Evolutionary conservation across 2,888 invertebrate species (phyloP).

Genomic region (Pachliopta kotzebuea): DNA sequence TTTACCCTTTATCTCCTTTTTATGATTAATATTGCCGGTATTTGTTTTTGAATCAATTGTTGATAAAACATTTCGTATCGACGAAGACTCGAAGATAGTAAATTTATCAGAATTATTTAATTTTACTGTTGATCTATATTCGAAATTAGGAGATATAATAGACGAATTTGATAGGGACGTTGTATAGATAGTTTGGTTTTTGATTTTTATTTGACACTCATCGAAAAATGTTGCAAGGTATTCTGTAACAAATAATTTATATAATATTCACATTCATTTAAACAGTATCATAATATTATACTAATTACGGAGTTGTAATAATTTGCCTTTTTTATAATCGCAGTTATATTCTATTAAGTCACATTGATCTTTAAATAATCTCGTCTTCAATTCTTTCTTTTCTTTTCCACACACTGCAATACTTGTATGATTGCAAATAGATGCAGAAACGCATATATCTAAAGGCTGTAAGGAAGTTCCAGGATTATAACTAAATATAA

Average conservation of each 20-base stretch:
- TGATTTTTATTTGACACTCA: slow-evolving; percentile 4
- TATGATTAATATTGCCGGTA: background rate
- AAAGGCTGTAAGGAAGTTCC: slow-evolving; percentile 42
- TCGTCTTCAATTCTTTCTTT: slow-evolving; percentile 30
- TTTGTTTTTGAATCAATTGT: background rate
- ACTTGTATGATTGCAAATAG: slow-evolving; percentile 64
- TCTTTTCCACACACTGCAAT: slow-evolving; percentile 53
- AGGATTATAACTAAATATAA: background rate
- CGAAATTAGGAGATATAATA: background rate
- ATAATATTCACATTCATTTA: too few species aligned
- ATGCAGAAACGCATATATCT: slow-evolving; percentile 49
- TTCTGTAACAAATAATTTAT: slow-evolving; percentile 11
- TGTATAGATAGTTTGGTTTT: background rate
- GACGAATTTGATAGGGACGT: background rate
- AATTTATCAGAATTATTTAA: background rate
- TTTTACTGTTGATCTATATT: background rate
- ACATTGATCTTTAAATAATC: slow-evolving; percentile 58
- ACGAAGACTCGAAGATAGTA: background rate
- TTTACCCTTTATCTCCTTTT: background rate
- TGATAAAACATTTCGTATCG: background rate
- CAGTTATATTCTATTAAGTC: slow-evolving; percentile 62
- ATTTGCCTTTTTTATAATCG: slow-evolving; percentile 46
- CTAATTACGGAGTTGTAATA: background rate
- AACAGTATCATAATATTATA: background rate
- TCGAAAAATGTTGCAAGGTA: slow-evolving; percentile 14